Evolutionary conservation across 92 coral and sea anemone genomes (phyloP), one percentile per base, ranked within the genome.

Genomic region (Blastomussa wellsi): DNA sequence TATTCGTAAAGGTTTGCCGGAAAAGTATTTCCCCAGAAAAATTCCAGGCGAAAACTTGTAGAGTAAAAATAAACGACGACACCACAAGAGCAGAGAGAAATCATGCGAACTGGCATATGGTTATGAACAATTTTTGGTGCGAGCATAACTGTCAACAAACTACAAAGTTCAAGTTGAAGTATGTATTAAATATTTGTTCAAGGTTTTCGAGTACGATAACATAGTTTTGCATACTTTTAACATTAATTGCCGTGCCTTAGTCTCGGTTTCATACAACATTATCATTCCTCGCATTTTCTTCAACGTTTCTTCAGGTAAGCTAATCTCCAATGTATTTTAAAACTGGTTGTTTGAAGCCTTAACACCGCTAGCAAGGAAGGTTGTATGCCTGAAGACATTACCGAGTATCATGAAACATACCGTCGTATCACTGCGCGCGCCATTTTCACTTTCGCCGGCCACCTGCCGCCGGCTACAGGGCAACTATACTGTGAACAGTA

Each of bases 141-240:
- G 57, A 73, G 31, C 78, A 14, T 10, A 12, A 42, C 22, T 32
- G 44, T 11, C 73, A 33, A 13, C 26, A 33, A 69, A 35, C 15
- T 19, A 1, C 28, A 20, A 35, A 70, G 48, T 69, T 69, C 74
- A 35, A 33, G 75, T 68, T 68, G 17, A 55, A 57, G 78, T 72
- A 41, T 71, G 55, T 5, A 9, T 20, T 72, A 28, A 36, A 82
- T 53, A 82, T 71, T 82, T 82, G 22, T 2, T 37, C 60, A 52
- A 52, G 66, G 86, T 36, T 72, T 33, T 53, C 68, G 15, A 1
- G 32, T 20, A 29, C 37, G 71, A 82, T 82, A 82, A 82, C 77
- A 36, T 24, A 12, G 52, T 28, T 20, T 44, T 29, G 53, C 16
- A 39, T 20, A 79, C 12, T 44, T 20, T 47, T 9, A 52, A 29